Percentiles rank a stretch among this genome's conserved stretches.
Evolutionary conservation across 2,113 vertebrate genomes (phyloP).

Genomic region (Cyanoderma ruficeps): DNA sequence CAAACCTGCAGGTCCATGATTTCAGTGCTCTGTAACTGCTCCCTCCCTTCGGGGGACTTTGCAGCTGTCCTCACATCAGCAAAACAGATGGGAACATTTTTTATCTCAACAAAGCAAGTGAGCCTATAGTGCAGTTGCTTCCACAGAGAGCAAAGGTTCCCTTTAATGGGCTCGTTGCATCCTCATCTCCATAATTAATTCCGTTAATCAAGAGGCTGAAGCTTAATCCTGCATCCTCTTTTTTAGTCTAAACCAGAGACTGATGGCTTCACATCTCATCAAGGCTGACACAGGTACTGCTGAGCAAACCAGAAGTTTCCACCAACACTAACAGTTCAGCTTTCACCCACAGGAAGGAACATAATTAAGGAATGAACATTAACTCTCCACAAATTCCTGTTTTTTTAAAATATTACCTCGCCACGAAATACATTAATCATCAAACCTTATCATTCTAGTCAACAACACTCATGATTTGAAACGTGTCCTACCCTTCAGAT

Average conservation of each 20-base stretch:
- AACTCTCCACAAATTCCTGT: background rate
- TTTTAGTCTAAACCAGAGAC: background rate
- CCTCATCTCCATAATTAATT: constrained; percentile 39
- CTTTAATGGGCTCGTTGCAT: background rate
- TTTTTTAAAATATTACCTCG: background rate
- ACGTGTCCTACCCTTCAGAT: background rate
- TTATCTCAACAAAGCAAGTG: background rate
- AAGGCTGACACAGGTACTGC: background rate
- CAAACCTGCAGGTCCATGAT: background rate
- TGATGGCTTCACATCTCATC: background rate
- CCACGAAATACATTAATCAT: background rate
- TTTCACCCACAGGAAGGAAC: background rate
- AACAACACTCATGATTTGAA: background rate
- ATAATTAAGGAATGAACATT: background rate
- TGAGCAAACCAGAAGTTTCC: background rate
- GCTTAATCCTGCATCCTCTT: background rate
- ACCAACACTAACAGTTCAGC: background rate
- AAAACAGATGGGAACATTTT: constrained; percentile 32
- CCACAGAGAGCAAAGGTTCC: constrained; percentile 13
- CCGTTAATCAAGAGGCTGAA: background rate
- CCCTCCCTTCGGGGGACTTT: background rate
- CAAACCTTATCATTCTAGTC: background rate
- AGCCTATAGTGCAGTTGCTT: background rate
- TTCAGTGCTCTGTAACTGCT: background rate
- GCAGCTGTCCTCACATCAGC: constrained; percentile 9